Base-by-base conservation (phyloP, 2,113 vertebrate genomes). In the Dromas ardeola region DNA sequence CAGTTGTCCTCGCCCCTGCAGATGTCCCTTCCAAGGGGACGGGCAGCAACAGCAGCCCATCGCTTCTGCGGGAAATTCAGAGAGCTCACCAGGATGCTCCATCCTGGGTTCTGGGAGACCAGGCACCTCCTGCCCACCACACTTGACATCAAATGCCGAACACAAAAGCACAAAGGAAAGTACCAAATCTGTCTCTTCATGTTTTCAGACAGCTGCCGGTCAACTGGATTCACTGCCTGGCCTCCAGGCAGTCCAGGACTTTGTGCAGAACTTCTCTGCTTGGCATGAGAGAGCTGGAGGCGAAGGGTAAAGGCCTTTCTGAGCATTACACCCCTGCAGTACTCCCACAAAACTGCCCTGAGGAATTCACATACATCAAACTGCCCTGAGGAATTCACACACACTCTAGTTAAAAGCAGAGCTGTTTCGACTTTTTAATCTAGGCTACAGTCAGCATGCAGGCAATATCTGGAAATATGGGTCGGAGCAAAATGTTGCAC, bases 91-190 rank as follows among this genome's bases (percentile, higher is more conserved):
- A 58, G 0, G 4, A 32, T 1, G 11, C 47, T 49, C 11, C 21
- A 49, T 49, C 21, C 47, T 49, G 47, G 2, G 45, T 8, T n/a
- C 43, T 36, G 34, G 49, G 12, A 81, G 36, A 10, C 34, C 56
- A 32, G n/a, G 71, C 10, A 45, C 32, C 47, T 45, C 42, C 59
- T 50, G 50, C 56, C 70, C 34, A 21, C 70, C 45, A 43, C 6
- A 5, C 38, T 6, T 3, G 36, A 34, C 0, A 2, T 42, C 66
- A 49, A 45, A 11, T 1, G 2, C 47, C 4, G 1, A 49, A 26
- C 4, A 19, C 38, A 62, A 45, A 40, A 40, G 30, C 27, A 15
- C 7, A 36, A 74, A 90, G 43, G 38, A 9, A 59, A 69, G 27
- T 2, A 20, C 12, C 26, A 53, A 52, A 40, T 19, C 27, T 5